Conservation (phyloP, 2,113 vertebrate species). For the Periophthalmus modestus region DNA sequence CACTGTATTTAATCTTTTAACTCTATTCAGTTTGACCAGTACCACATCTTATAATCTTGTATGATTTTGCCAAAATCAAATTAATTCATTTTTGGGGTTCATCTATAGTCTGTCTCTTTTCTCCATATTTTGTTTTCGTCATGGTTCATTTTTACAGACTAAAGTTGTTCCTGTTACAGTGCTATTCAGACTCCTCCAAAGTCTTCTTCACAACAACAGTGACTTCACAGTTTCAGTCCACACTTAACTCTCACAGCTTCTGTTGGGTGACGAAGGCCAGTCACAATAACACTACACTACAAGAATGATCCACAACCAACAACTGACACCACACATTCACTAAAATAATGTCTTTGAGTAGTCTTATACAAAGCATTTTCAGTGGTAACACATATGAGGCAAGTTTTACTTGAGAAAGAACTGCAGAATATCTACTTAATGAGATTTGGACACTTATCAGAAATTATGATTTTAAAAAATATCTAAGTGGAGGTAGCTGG, state of each 20-base stretch:
- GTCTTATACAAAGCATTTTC: not conserved
- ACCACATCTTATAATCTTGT: too few species aligned
- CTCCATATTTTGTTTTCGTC: not conserved
- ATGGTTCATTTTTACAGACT: conserved; percentile 27
- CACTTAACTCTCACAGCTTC: conserved; percentile 11
- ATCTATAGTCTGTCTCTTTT: not conserved
- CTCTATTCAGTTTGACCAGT: not conserved
- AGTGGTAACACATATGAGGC: not conserved
- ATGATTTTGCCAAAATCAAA: not conserved
- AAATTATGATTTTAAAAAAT: too few species aligned
- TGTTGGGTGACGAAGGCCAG: conserved; percentile 6
- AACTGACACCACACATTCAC: not conserved
- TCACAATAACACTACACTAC: not conserved
- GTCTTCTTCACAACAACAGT: conserved; percentile 38
- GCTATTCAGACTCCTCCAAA: conserved; percentile 44
- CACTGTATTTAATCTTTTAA: too few species aligned
- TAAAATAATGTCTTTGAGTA: not conserved
- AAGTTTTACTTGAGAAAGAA: not conserved
- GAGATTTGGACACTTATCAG: too few species aligned
- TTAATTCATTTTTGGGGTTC: not conserved
- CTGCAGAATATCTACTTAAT: not conserved
- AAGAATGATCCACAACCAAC: not conserved
- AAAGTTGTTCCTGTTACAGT: conserved; percentile 48
- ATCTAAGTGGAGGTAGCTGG: too few species aligned
- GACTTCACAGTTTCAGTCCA: conserved; percentile 30